Evolutionary conservation across 2,888 invertebrate genomes (phyloP), one percentile per base, ranked within the genome.

Genomic region (Altica lythri): DNA sequence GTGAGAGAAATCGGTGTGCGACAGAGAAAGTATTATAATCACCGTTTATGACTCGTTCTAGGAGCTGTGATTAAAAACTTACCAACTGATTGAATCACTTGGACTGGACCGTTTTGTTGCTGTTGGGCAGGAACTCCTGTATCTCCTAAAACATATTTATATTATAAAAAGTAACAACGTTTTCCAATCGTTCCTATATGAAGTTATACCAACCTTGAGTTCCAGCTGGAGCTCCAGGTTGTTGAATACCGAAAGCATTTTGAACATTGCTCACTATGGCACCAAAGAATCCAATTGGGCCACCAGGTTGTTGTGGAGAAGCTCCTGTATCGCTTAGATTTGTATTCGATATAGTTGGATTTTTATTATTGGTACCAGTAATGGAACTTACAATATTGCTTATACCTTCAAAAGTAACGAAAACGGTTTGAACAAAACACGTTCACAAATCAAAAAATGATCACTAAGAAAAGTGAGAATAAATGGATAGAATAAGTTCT

Each of bases 241-340:
- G 48, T 16, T 55, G 55, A 40, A 60, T 56, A 2, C 59, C 57
- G 45, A 65, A 53, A 19, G 61, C 49, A 13, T 61, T 59, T 44
- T 66, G 66, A 5, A 66, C 61, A 12, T 60, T 60, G 34, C 8
- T 59, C 17, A 64, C 55, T 9, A 65, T 48, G 14, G 29, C 53
- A 10, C 54, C 45, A 29, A 63, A 55, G 37, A 61, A 52, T 17
- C 40, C 46, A 0, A 46, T 30, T 38, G 53, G 55, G 5, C 42
- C 35, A 35, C 35, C 29, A 9, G 29, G 29, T 18, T 19, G 6
- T 17, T 19, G 6, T 17, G 35, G 22, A 10, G 56, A 35, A 5
- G 46, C 32, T 5, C 59, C 62, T 32, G 53, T 32, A 29, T 67
- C 67, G 18, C 67, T 64, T n/a, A 67, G 53, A 13, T 63, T 62